These are phyloP conservation scores for Cavia porcellus DNA, from an alignment of 2,113 vertebrate species.

Conservation along the genomic window DNA sequence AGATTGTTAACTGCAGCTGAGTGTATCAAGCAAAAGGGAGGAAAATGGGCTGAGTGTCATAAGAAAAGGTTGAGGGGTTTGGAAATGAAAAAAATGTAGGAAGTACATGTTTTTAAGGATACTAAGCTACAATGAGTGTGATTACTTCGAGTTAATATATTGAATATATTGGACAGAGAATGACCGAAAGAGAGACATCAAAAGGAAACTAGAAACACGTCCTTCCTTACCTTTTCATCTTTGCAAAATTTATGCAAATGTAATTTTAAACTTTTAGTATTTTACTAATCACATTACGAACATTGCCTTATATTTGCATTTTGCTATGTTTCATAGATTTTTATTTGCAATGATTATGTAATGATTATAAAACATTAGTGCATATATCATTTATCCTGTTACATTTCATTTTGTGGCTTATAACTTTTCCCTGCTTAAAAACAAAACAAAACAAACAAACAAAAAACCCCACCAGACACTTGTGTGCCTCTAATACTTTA, in stretches of 20 bases:
- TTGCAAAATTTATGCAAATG: slow-evolving; percentile 6
- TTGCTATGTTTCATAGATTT: not conserved
- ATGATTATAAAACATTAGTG: not conserved
- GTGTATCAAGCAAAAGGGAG: not conserved
- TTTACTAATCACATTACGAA: not conserved
- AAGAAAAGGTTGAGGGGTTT: not conserved
- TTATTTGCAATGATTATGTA: not conserved
- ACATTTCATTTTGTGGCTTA: not conserved
- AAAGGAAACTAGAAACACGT: not conserved
- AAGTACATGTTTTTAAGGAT: not conserved
- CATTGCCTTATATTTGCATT: not conserved
- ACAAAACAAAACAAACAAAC: no score
- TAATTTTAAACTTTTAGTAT: slow-evolving; percentile 32
- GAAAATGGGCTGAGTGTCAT: not conserved
- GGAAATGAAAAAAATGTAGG: not conserved
- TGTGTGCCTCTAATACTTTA: not conserved
- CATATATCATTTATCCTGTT: not conserved
- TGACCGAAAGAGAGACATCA: not conserved
- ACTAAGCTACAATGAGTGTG: not conserved
- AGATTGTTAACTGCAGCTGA: not conserved
- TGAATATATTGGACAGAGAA: not conserved
- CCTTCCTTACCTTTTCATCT: not conserved
- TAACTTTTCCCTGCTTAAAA: not conserved
- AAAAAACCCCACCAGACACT: not conserved
- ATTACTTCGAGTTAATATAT: not conserved